Conservation (phyloP, 2,888 invertebrate genomes). For the Amphipoea lucens region DNA sequence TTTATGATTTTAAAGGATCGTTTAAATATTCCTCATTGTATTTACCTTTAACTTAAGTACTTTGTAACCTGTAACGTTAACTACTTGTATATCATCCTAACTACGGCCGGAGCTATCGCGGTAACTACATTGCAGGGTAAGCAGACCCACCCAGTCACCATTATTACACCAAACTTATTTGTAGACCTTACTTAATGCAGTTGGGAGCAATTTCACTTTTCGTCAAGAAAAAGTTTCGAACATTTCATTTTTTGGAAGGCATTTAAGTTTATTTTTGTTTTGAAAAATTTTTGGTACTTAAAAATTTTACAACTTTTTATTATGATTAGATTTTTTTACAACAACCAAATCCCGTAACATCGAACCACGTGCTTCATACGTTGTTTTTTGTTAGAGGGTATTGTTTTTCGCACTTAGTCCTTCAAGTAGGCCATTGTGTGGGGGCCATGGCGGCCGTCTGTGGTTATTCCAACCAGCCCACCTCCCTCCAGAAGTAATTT, state of each 20-base stretch:
- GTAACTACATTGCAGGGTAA: slow-evolving; percentile 24
- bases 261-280: background rate
- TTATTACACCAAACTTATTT: slow-evolving; percentile 26
- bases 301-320: background rate
- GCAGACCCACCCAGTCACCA: background rate
- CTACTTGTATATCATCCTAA: slow-evolving; percentile 23
- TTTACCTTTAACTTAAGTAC: background rate
- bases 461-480: no score
- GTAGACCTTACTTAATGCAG: slow-evolving; percentile 9
- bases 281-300: background rate
- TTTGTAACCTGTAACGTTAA: slow-evolving; percentile 7
- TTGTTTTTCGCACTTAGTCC: no score
- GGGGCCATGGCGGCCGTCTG: no score
- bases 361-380: background rate
- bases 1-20: background rate
- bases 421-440: no score
- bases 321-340: background rate
- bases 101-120: background rate
- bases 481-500: no score
- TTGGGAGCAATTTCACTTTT: slow-evolving; percentile 17
- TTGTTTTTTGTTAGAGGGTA: no score
- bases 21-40: background rate
- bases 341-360: no score
- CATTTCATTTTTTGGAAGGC: background rate
- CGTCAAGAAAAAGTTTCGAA: background rate